Conservation (phyloP, 2,888 invertebrate genomes). For the Serripes groenlandicus region DNA sequence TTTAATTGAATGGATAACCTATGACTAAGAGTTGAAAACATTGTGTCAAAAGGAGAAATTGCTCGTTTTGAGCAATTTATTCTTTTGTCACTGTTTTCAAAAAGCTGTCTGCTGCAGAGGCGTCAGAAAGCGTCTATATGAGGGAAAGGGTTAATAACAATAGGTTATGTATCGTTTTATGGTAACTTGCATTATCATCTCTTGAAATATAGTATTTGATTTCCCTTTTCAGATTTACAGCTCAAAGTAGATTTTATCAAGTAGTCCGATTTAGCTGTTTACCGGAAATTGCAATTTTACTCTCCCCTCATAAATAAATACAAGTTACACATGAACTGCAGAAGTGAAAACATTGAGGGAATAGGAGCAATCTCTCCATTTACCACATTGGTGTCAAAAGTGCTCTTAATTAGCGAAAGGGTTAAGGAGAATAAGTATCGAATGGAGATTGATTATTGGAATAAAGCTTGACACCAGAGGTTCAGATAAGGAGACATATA, state of each 20-base stretch:
- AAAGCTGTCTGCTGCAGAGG: not conserved
- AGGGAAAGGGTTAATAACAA: not conserved
- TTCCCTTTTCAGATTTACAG: too few relatives aligned
- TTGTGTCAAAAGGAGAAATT: slow-evolving; percentile 5
- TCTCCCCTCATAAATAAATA: too few relatives aligned
- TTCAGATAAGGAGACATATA: too few relatives aligned
- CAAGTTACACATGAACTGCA: too few relatives aligned
- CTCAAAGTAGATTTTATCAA: too few relatives aligned
- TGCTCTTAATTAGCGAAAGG: not conserved
- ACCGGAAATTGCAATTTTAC: not conserved
- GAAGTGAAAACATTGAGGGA: not conserved
- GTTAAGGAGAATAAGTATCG: too few relatives aligned
- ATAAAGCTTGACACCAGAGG: not conserved
- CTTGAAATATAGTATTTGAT: too few relatives aligned
- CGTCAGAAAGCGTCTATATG: not conserved
- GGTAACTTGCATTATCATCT: too few relatives aligned
- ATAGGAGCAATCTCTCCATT: not conserved
- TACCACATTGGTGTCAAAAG: not conserved
- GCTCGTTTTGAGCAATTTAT: not conserved
- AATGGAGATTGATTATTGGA: too few relatives aligned
- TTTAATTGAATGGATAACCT: too few relatives aligned
- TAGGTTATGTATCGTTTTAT: too few relatives aligned
- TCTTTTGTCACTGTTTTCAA: not conserved
- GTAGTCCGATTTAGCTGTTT: not conserved
- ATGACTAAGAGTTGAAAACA: not conserved